Evolutionary conservation across 1,140 invertebrate genomes (phyloP).

Genomic region (Drosophila auraria): DNA sequence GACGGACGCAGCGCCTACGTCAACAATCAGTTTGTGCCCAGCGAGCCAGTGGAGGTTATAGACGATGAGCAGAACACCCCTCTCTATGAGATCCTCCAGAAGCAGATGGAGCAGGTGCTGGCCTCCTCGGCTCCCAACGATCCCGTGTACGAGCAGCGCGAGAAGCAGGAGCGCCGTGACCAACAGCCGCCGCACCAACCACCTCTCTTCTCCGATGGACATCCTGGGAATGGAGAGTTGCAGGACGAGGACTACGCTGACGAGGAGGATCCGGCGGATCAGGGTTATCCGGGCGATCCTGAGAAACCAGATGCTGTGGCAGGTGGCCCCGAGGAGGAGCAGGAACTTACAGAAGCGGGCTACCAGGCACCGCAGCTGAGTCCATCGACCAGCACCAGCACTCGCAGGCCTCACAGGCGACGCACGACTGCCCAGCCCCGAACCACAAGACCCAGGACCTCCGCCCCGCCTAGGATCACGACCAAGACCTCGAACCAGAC

Average conservation of each 20-base stretch:
- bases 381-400: slow-evolving; percentile 8
- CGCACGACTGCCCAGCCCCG: slow-evolving; percentile 44
- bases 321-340: slow-evolving; percentile 32
- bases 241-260: slow-evolving; percentile 71
- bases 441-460: slow-evolving; percentile 41
- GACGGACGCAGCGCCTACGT: slow-evolving; percentile 77
- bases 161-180: slow-evolving; percentile 44
- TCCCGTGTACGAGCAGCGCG: slow-evolving; percentile 59
- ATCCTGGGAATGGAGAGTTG: slow-evolving; percentile 28
- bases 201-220: slow-evolving; percentile 42
- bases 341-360: slow-evolving; percentile 15
- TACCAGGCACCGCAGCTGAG: slow-evolving; percentile 39
- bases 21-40: slow-evolving; percentile 78
- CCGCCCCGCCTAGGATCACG: slow-evolving; percentile 8
- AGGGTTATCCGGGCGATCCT: slow-evolving; percentile 22
- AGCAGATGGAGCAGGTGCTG: slow-evolving; percentile 80
- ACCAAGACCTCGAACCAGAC: slow-evolving; percentile 27
- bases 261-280: slow-evolving; percentile 44
- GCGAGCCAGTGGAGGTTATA: slow-evolving; percentile 48
- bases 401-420: slow-evolving; percentile 18
- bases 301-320: slow-evolving; percentile 60
- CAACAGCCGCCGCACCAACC: slow-evolving; percentile 60
- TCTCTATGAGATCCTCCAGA: slow-evolving; percentile 75
- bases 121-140: slow-evolving; percentile 61
- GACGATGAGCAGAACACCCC: slow-evolving; percentile 68